These are phyloP conservation scores for Chroicocephalus ridibundus DNA, from an alignment of 2,113 vertebrate genomes.

Conservation along the genomic window DNA sequence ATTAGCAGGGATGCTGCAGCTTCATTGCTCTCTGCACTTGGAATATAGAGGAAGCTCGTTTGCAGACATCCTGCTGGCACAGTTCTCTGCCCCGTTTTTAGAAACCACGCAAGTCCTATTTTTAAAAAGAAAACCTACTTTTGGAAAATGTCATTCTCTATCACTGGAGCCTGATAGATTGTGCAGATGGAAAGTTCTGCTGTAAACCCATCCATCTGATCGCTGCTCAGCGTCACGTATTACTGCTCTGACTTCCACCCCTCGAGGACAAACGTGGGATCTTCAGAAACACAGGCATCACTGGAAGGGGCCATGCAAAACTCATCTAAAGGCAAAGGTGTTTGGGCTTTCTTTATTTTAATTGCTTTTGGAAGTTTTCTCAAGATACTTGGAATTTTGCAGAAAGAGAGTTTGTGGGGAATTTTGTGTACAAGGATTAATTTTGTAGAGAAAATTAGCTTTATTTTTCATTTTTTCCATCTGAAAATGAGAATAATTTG, in stretches of 20 bases:
- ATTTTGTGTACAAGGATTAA: neutral
- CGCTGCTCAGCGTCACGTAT: neutral
- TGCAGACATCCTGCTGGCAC: neutral
- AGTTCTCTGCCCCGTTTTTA: neutral
- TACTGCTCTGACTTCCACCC: neutral
- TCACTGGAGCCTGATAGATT: neutral
- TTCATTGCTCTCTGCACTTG: neutral
- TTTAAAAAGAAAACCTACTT: constrained; percentile 1
- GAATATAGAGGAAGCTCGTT: neutral
- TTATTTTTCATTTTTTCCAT: neutral
- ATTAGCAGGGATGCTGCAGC: neutral
- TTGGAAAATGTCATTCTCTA: neutral
- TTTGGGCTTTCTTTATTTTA: neutral
- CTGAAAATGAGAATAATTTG: neutral
- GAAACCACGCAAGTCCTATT: neutral
- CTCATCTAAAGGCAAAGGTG: neutral
- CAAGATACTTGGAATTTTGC: neutral
- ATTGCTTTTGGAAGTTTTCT: neutral
- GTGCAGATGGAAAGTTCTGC: neutral
- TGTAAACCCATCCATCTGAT: neutral
- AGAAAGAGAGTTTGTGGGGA: neutral
- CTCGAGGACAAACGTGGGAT: neutral
- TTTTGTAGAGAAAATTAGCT: neutral
- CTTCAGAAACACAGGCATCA: neutral
- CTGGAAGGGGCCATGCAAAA: neutral